phyloP scores from a whole-genome alignment of 2,888 invertebrate genomes.

The Frankliniella intonsa region DNA sequence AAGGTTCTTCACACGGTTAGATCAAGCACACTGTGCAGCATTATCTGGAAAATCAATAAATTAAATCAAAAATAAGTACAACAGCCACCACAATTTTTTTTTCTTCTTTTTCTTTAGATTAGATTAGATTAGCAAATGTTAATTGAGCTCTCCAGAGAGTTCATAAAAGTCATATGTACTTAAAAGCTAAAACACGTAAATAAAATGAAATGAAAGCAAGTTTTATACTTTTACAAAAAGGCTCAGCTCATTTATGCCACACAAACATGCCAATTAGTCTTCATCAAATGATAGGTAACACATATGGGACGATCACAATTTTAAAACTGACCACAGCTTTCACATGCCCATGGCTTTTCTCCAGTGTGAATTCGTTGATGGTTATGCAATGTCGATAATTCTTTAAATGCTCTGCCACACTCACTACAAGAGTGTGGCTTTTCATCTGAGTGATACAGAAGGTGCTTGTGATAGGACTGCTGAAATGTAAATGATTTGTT shows the following conservation, averaged over 20 bases:
- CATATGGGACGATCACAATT: no score
- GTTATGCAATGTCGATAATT: slow-evolving; percentile 79
- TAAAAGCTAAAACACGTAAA: not conserved
- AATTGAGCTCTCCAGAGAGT: no score
- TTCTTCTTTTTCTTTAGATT: no score
- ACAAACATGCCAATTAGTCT: slow-evolving; percentile 28
- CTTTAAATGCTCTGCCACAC: slow-evolving; percentile 80
- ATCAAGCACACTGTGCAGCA: not conserved
- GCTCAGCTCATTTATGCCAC: no score
- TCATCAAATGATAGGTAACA: slow-evolving; percentile 31
- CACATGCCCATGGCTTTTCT: slow-evolving; percentile 80
- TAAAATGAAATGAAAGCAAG: not conserved
- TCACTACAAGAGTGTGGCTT: slow-evolving; percentile 71
- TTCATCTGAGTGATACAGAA: slow-evolving; percentile 79
- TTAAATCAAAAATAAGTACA: not conserved
- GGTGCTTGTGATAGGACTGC: slow-evolving; percentile 84
- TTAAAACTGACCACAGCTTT: slow-evolving; percentile 67
- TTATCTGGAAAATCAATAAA: slow-evolving; percentile 22
- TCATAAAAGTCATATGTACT: no score
- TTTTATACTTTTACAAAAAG: not conserved
- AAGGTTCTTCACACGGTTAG: not conserved
- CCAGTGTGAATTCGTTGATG: slow-evolving; percentile 80
- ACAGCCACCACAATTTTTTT: not conserved
- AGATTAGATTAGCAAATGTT: no score
- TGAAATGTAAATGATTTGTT: slow-evolving; percentile 84